Evolutionary conservation across 2,113 vertebrate genomes (phyloP).

Genomic region (Nansenia antarctica): DNA sequence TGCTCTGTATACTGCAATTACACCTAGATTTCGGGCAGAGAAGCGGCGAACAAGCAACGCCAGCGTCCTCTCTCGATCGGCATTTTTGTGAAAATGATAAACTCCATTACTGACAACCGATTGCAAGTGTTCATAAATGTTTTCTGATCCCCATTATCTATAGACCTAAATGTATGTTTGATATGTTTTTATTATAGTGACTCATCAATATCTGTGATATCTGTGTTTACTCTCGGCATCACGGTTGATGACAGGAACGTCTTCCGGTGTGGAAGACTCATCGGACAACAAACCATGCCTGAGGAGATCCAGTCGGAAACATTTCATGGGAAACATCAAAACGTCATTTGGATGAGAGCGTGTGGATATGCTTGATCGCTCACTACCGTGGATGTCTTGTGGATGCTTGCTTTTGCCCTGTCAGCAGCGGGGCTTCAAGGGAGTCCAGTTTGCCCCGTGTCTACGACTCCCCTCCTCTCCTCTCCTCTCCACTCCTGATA

Average conservation of each 20-base stretch:
- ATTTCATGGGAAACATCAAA: not conserved
- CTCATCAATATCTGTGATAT: not conserved
- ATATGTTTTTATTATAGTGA: not conserved
- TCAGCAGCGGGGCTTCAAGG: not conserved
- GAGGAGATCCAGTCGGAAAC: conserved; percentile 19
- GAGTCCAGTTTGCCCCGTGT: not conserved
- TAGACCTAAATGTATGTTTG: not conserved
- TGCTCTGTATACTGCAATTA: too few species aligned
- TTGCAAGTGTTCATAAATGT: conserved; percentile 1
- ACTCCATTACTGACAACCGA: too few species aligned
- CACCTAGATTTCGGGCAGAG: too few species aligned
- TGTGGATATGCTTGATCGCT: not conserved
- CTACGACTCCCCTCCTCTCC: not conserved
- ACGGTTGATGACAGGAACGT: not conserved
- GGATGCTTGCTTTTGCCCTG: not conserved
- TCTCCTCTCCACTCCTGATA: not conserved
- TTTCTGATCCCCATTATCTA: not conserved
- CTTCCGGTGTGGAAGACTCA: not conserved
- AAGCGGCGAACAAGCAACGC: too few species aligned
- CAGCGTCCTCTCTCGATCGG: too few species aligned
- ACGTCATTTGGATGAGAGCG: conserved; percentile 10
- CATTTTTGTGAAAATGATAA: too few species aligned
- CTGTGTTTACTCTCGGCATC: not conserved
- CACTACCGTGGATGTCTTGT: not conserved
- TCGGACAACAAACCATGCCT: conserved; percentile 7